These are phyloP conservation scores for Stenchaetothrips biformis DNA, from an alignment of 2,888 invertebrate genomes.

Conservation along the genomic window DNA sequence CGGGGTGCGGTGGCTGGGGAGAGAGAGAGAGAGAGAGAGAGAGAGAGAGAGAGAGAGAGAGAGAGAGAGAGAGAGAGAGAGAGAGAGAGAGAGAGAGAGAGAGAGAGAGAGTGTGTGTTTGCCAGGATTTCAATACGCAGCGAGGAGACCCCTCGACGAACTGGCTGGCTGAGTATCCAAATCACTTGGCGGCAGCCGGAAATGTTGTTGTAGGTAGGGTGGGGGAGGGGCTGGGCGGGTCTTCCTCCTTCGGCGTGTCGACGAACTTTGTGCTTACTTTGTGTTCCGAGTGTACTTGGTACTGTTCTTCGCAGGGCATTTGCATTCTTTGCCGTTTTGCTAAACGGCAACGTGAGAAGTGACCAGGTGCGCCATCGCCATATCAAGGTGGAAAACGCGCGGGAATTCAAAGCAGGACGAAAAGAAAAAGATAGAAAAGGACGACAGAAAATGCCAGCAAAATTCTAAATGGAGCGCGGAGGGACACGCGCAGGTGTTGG, in stretches of 20 bases:
- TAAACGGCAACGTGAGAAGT: neutral
- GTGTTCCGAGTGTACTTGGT: constrained; percentile 12
- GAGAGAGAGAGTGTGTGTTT: neutral
- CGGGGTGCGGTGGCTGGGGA: neutral
- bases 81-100: neutral
- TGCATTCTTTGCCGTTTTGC: neutral
- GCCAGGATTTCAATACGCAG: neutral
- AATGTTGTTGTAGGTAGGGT: neutral
- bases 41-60: neutral
- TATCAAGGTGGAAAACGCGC: no score
- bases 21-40: neutral
- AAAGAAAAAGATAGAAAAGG: no score
- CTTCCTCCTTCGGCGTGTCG: neutral
- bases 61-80: neutral
- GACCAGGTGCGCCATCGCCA: neutral
- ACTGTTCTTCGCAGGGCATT: neutral
- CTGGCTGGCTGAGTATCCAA: neutral
- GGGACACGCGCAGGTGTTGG: neutral
- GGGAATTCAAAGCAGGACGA: no score
- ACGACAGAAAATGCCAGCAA: no score
- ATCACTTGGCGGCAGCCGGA: neutral
- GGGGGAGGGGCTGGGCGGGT: neutral
- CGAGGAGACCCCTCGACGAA: neutral
- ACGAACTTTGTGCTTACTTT: constrained; percentile 25
- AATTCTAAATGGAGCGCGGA: no score